Conservation (phyloP, 1,140 invertebrate genomes). For the Diuraphis noxia region DNA sequence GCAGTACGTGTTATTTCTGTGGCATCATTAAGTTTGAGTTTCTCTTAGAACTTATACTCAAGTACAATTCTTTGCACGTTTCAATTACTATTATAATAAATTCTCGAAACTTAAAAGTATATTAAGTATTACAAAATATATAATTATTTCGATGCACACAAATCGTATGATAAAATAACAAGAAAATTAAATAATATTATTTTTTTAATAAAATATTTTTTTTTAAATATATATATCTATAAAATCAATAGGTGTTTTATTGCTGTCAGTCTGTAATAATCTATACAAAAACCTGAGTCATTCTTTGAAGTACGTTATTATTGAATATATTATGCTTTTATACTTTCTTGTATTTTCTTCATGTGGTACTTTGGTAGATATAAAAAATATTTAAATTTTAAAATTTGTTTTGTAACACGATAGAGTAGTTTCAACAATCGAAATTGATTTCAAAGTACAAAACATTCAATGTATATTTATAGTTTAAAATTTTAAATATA, state of each 20-base stretch:
- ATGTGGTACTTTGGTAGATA: background rate
- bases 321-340: background rate
- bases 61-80: slow-evolving; percentile 1
- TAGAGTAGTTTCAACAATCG: background rate
- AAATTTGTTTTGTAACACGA: background rate
- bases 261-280: background rate
- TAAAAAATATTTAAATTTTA: background rate
- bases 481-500: background rate
- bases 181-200: background rate
- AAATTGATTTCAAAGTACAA: background rate
- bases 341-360: background rate
- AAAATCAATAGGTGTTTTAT: background rate
- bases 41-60: background rate
- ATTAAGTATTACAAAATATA: background rate
- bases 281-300: background rate
- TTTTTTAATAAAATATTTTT: no score
- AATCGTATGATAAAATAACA: background rate
- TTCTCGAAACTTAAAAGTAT: background rate
- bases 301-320: background rate
- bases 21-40: background rate
- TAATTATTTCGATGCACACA: background rate
- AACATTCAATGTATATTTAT: background rate
- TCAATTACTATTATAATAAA: background rate
- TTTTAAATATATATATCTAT: background rate
- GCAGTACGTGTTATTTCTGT: background rate